Evolutionary conservation across 53 echinoderm and acorn worm genomes (phyloP).

Genomic region (Pentamera pediparva): DNA sequence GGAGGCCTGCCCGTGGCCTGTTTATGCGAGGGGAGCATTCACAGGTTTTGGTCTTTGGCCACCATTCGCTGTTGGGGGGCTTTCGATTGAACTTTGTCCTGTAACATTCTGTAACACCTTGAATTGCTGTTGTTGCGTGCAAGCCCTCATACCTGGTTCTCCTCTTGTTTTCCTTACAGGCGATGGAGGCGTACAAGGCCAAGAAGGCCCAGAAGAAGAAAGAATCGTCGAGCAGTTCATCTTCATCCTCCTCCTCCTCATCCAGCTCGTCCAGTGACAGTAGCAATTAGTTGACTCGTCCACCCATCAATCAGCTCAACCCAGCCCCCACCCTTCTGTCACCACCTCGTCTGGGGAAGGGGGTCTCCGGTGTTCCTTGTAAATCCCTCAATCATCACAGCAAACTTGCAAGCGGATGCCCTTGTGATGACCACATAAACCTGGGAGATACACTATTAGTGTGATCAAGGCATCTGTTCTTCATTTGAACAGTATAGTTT

Average conservation of each 20-base stretch:
- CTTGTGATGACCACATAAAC: no score
- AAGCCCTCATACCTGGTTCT: not conserved
- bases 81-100: not conserved
- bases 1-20: no score
- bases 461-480: no score
- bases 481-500: no score
- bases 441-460: no score
- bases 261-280: conserved; percentile 83
- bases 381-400: not conserved
- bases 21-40: no score
- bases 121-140: not conserved
- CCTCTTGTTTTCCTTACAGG: conserved; percentile 36
- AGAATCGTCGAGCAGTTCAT: conserved; percentile 57
- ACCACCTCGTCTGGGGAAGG: conserved; percentile 3
- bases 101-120: no score
- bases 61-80: no score
- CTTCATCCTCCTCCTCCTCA: conserved; percentile 62
- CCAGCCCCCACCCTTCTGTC: not conserved
- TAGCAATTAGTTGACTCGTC: conserved; percentile 35
- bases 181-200: conserved; percentile 83
- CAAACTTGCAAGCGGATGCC: no score
- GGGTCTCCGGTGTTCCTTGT: not conserved
- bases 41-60: no score
- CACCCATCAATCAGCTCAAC: no score
- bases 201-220: conserved; percentile 52